Percentiles rank a stretch among this genome's conserved stretches.
Conservation (phyloP, 2,888 invertebrate species). For the Sarcophaga carnaria region DNA sequence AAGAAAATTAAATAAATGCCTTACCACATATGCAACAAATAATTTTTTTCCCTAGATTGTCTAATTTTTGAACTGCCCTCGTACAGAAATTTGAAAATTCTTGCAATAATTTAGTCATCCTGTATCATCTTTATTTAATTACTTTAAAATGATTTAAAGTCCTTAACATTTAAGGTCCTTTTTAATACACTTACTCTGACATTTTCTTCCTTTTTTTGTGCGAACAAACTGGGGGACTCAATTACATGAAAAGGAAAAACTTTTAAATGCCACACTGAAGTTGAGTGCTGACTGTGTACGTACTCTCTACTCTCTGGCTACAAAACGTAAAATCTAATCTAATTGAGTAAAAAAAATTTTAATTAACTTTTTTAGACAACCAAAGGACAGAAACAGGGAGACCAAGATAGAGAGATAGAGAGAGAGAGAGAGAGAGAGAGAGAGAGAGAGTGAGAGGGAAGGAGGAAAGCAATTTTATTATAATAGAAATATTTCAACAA, state of each 20-base stretch:
- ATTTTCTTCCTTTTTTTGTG: not conserved
- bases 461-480: not conserved
- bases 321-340: conserved; percentile 48
- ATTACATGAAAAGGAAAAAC: conserved; percentile 3
- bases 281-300: too few species aligned
- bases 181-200: not conserved
- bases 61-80: too few species aligned
- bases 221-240: too few species aligned
- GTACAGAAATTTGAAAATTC: too few species aligned
- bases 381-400: not conserved
- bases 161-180: not conserved
- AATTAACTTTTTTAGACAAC: conserved; percentile 59
- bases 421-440: too few species aligned
- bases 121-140: conserved; percentile 28
- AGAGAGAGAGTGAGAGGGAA: too few species aligned
- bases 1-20: too few species aligned
- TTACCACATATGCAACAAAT: too few species aligned
- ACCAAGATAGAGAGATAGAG: too few species aligned
- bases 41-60: too few species aligned
- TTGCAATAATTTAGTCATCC: too few species aligned
- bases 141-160: conserved; percentile 31
- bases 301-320: not conserved
- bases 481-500: not conserved
- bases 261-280: not conserved
- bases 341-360: conserved; percentile 57